Evolutionary conservation across 1,140 invertebrate species (phyloP).

Genomic region (Euschistus heros): DNA sequence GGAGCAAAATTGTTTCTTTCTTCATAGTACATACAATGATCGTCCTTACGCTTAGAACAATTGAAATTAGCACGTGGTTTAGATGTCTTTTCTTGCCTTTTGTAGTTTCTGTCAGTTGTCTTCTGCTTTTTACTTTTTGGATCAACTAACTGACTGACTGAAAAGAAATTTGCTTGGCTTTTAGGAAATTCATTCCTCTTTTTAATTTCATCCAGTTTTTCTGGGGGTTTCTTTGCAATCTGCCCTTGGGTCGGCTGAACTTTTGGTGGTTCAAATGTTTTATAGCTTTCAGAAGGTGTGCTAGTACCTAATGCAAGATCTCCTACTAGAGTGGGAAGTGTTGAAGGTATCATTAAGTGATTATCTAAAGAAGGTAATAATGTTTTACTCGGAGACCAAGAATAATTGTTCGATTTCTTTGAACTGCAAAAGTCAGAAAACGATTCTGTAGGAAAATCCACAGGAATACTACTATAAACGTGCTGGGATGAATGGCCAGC

Average conservation of each 20-base stretch:
- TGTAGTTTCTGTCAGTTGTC: slow-evolving; percentile 20
- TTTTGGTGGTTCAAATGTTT: slow-evolving; percentile 10
- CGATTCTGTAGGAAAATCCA: slow-evolving; percentile 17
- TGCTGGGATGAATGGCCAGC: neutral
- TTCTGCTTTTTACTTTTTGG: slow-evolving; percentile 40
- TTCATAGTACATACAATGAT: slow-evolving; percentile 22
- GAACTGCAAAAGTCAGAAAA: slow-evolving; percentile 19
- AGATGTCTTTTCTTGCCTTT: slow-evolving; percentile 10
- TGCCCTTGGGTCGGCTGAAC: slow-evolving; percentile 1
- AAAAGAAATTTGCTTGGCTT: slow-evolving; percentile 39
- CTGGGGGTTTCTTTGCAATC: slow-evolving; percentile 6
- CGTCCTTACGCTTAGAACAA: slow-evolving; percentile 20
- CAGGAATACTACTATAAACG: neutral
- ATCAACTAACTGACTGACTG: slow-evolving; percentile 54
- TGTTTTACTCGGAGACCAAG: slow-evolving; percentile 31
- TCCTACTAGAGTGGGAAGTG: slow-evolving; percentile 34
- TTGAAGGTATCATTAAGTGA: slow-evolving; percentile 32
- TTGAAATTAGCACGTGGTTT: neutral
- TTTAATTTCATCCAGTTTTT: slow-evolving; percentile 17
- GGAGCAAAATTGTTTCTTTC: slow-evolving; percentile 12
- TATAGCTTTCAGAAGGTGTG: slow-evolving; percentile 24
- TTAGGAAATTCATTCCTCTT: slow-evolving; percentile 20
- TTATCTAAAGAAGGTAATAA: slow-evolving; percentile 29
- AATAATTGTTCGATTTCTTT: slow-evolving; percentile 27
- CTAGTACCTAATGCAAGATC: slow-evolving; percentile 34